Conservation (phyloP, 2,113 vertebrate species). For the Anthoscopus minutus region DNA sequence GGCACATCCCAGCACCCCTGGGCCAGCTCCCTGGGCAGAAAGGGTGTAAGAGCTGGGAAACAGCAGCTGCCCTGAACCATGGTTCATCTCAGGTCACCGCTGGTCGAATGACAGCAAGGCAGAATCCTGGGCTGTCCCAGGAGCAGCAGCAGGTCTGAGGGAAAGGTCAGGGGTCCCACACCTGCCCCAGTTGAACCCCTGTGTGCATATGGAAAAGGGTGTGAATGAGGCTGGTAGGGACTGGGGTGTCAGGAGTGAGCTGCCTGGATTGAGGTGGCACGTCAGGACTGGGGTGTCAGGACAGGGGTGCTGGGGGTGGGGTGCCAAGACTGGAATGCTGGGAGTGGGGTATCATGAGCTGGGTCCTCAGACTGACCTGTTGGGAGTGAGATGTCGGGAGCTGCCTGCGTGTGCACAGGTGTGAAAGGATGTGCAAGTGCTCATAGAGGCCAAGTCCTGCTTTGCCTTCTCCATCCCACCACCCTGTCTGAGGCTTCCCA, state of each 20-base stretch:
- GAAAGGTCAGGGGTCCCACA: not conserved
- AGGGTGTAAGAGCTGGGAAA: not conserved
- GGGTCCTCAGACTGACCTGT: not conserved
- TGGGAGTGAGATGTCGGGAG: rapidly evolving
- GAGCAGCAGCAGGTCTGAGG: not conserved
- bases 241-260: rapidly evolving
- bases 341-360: not conserved
- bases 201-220: rapidly evolving
- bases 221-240: not conserved
- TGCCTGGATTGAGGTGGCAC: not conserved
- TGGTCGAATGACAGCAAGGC: rapidly evolving
- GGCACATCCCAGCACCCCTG: not conserved
- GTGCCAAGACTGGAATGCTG: rapidly evolving
- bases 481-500: not conserved
- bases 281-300: rapidly evolving
- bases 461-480: not conserved
- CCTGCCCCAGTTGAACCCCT: rapidly evolving
- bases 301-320: rapidly evolving
- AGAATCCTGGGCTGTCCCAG: not conserved
- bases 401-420: rapidly evolving
- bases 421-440: rapidly evolving
- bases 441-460: not conserved
- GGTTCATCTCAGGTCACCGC: slow-evolving; percentile 7
- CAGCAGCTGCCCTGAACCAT: not conserved
- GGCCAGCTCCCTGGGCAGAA: not conserved